Conservation (phyloP, 2,113 vertebrate genomes). For the Ia io region DNA sequence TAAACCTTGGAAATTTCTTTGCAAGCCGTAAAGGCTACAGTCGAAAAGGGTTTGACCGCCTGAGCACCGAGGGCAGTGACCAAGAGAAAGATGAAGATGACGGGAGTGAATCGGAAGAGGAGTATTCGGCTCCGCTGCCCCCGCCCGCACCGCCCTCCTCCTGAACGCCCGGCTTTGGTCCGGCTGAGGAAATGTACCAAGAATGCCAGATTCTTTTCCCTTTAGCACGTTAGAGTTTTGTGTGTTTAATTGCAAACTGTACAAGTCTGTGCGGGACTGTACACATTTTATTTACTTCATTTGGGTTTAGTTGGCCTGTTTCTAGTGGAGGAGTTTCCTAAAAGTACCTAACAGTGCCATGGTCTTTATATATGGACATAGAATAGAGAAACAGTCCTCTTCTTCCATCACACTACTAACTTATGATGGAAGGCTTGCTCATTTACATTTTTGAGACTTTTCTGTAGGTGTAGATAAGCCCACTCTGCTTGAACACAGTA, state of each 20-base stretch:
- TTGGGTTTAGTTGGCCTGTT: slow-evolving; percentile 74
- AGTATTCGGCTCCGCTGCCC: slow-evolving; percentile 88
- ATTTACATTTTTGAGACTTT: slow-evolving; percentile 78
- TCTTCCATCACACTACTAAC: slow-evolving; percentile 70
- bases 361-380: slow-evolving; percentile 78
- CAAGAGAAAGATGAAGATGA: slow-evolving; percentile 95
- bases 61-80: slow-evolving; percentile 97
- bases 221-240: slow-evolving; percentile 85
- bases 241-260: slow-evolving; percentile 89
- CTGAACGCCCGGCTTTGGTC: slow-evolving; percentile 72
- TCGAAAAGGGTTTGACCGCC: slow-evolving; percentile 95
- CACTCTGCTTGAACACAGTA: slow-evolving; percentile 80
- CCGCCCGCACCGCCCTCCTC: slow-evolving; percentile 76
- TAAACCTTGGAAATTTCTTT: slow-evolving; percentile 98
- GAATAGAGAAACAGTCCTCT: slow-evolving; percentile 74
- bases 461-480: slow-evolving; percentile 82
- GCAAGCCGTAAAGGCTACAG: slow-evolving; percentile 94
- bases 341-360: slow-evolving; percentile 78
- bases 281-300: slow-evolving; percentile 79
- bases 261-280: slow-evolving; percentile 90
- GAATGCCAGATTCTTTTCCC: slow-evolving; percentile 74
- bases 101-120: slow-evolving; percentile 94
- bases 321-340: slow-evolving; percentile 71
- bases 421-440: slow-evolving; percentile 77
- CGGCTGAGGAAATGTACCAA: slow-evolving; percentile 41